Evolutionary conservation across 2,797 vertebrate genomes (phyloP), one percentile per base, ranked within the genome.

Genomic region (Babyrousa celebensis): DNA sequence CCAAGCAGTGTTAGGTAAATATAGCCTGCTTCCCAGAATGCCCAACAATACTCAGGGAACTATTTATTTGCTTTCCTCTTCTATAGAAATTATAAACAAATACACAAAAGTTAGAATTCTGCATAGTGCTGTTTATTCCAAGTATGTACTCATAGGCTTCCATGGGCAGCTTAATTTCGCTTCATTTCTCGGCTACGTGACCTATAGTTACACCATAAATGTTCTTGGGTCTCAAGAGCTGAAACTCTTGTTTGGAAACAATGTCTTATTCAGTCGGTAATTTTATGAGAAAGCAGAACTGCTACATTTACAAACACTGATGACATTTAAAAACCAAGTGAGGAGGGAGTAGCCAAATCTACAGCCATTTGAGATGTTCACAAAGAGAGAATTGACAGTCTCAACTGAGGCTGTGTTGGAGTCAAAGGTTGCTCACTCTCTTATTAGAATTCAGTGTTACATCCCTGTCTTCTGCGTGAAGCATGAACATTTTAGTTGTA

Each of bases 101-200:
- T 0, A 40, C 1, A 40, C 1, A 18, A 17, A 71, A 74, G n/a
- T 68, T 84, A 36, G 11, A 92, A 89, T 92, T 25, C 27, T 89
- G 36, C 25, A 4, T 12, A 74, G 43, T n/a, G 7, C 14, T 87
- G 1, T 78, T 82, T 93, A 78, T 93, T 67, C 36, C 75, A 93
- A 36, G 78, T 40, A 21, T 84, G 43, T 68, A 20, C n/a, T 6
- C 6, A 4, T 7, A 36, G 62, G 29, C 67, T 40, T 91, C 58
- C 29, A n/a, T 0, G 10, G 23, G 8, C 43, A 62, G 40, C 27
- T 78, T 85, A 36, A 21, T 94, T 91, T 90, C 65, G 85, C 5
- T 89, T 94, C 74, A 58, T 77, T 94, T 91, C 60, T 63, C 40
- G 25, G 23, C 23, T 79, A 78, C 88, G 17, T 85, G 94, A 90